Conservation (phyloP, 2,888 invertebrate species). For the Pseudoips prasinana region DNA sequence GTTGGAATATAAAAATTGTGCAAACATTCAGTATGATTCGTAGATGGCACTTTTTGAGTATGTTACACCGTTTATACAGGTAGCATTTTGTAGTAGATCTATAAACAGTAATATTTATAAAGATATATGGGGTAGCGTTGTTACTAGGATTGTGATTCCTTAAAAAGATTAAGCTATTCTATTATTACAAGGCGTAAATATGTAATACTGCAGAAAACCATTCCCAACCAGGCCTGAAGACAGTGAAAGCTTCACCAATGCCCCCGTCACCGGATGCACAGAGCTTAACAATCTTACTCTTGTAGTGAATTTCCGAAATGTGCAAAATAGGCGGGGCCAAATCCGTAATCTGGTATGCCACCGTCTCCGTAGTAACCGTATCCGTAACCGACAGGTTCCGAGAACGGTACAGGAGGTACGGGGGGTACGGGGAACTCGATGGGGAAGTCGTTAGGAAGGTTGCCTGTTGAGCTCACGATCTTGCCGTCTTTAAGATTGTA, state of each 20-base stretch:
- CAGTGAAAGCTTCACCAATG: slow-evolving; percentile 18
- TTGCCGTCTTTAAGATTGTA: slow-evolving; percentile 55
- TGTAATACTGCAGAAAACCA: too few species aligned
- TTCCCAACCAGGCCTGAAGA: not conserved
- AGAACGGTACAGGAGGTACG: not conserved
- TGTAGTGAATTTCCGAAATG: slow-evolving; percentile 58
- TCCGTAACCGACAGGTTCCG: slow-evolving; percentile 32
- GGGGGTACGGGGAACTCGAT: not conserved
- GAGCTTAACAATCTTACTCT: slow-evolving; percentile 60
- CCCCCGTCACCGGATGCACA: slow-evolving; percentile 59
- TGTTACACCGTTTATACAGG: too few species aligned
- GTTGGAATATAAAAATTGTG: too few species aligned
- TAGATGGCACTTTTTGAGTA: too few species aligned
- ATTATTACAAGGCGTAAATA: too few species aligned
- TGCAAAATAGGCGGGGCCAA: slow-evolving; percentile 62
- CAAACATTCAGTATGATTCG: too few species aligned
- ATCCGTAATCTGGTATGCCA: slow-evolving; percentile 20
- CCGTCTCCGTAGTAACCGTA: slow-evolving; percentile 11
- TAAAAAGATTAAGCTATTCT: too few species aligned
- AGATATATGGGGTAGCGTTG: too few species aligned
- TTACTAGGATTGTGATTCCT: too few species aligned
- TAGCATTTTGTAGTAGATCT: too few species aligned
- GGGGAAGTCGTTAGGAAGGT: slow-evolving; percentile 5
- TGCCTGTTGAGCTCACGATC: slow-evolving; percentile 31
- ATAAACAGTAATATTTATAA: too few species aligned